phyloP scores from a whole-genome alignment of 2,797 vertebrate species.

The Coregonus suidteri region DNA sequence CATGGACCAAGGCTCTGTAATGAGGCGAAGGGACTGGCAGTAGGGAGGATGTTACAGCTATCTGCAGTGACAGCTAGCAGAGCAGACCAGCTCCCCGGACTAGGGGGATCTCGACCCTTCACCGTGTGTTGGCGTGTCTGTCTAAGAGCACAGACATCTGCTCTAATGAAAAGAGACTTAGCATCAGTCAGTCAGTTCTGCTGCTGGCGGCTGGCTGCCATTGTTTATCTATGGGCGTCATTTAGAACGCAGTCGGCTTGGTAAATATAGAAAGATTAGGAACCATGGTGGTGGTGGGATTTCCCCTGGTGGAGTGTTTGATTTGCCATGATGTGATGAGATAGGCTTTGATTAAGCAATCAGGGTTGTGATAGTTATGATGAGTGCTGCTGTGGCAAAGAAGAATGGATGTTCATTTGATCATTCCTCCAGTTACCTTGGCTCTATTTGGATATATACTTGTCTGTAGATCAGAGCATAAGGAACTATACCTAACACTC shows the following conservation, averaged over 20 bases:
- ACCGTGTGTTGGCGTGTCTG: conserved; percentile 17
- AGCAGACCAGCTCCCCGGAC: conserved; percentile 67
- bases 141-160: conserved; percentile 46
- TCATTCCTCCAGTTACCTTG: neutral
- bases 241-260: neutral
- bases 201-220: conserved; percentile 1
- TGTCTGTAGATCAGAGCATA: neutral
- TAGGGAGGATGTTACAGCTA: conserved; percentile 72
- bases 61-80: conserved; percentile 76
- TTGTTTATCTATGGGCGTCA: conserved; percentile 20
- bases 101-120: conserved; percentile 46
- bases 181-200: conserved; percentile 12
- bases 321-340: neutral
- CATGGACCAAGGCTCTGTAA: conserved; percentile 40
- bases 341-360: conserved; percentile 1
- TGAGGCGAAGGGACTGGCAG: conserved; percentile 61
- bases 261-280: conserved; percentile 5
- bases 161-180: conserved; percentile 40
- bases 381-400: neutral
- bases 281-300: neutral
- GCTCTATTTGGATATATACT: neutral
- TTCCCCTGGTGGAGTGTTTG: conserved; percentile 2
- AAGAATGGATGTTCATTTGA: neutral
- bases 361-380: neutral
- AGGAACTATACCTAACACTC: neutral